phyloP scores from a whole-genome alignment of 2,888 invertebrate species.

The Melanotus villosus region DNA sequence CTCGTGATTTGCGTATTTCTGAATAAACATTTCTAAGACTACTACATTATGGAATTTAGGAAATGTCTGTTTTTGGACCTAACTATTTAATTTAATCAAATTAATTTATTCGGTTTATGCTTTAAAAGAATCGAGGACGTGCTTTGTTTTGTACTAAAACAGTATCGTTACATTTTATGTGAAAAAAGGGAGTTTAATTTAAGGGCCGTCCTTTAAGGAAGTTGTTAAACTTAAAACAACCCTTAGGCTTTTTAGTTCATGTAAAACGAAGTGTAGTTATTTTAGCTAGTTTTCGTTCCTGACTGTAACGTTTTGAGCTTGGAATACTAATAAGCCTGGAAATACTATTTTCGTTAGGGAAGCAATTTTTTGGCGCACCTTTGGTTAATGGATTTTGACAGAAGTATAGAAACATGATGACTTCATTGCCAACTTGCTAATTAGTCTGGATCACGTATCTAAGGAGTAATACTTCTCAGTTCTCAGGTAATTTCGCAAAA shows the following conservation, averaged over 20 bases:
- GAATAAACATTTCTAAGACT: too few relatives aligned
- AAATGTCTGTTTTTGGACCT: too few relatives aligned
- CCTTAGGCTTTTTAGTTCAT: conserved; percentile 6
- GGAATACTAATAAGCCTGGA: conserved; percentile 6
- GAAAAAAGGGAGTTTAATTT: too few relatives aligned
- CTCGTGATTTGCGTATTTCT: too few relatives aligned
- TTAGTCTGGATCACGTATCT: conserved; percentile 9
- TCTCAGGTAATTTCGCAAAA: not conserved
- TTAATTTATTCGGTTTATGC: too few relatives aligned
- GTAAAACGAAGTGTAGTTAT: conserved; percentile 11
- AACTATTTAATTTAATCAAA: too few relatives aligned
- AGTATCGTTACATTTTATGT: too few relatives aligned
- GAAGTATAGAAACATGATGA: not conserved
- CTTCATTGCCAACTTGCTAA: conserved; percentile 8
- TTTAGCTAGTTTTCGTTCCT: conserved; percentile 6
- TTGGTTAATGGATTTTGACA: not conserved
- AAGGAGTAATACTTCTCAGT: not conserved
- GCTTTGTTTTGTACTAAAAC: too few relatives aligned
- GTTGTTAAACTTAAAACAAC: too few relatives aligned
- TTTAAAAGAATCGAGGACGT: too few relatives aligned
- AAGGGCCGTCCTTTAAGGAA: too few relatives aligned
- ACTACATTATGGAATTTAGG: too few relatives aligned
- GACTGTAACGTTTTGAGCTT: not conserved
- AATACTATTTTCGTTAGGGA: not conserved
- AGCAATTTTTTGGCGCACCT: not conserved